A percentile compares a stretch with the other conserved stretches of the same genome.
Conservation (phyloP, 2,113 vertebrate genomes). For the Regulus satrapa region DNA sequence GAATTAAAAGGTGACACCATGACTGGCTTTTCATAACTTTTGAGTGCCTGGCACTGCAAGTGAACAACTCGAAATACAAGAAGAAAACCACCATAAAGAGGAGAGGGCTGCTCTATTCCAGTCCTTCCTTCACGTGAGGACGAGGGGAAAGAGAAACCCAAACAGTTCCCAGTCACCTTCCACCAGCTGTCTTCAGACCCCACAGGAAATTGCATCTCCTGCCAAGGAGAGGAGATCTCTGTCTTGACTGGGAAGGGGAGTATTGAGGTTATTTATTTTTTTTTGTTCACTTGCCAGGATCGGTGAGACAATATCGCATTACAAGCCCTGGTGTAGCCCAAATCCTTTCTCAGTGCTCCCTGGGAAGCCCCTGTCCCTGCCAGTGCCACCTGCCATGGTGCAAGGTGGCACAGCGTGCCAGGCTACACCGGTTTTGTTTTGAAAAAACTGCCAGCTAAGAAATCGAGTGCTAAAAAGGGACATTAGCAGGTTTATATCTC, state of each 20-base stretch:
- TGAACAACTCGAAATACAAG: neutral
- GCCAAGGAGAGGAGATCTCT: neutral
- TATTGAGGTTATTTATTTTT: neutral
- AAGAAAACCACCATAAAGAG: rapidly evolving
- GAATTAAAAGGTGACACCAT: neutral
- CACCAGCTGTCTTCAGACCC: neutral
- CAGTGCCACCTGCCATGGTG: neutral
- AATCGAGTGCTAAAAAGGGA: neutral
- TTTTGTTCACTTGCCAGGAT: neutral
- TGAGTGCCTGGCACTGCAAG: neutral
- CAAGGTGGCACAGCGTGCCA: neutral
- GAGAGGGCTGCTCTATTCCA: neutral
- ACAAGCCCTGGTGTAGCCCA: neutral
- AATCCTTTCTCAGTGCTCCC: neutral
- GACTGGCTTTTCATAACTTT: neutral
- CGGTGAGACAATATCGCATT: neutral
- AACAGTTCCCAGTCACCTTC: neutral
- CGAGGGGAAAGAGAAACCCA: neutral
- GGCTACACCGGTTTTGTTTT: neutral
- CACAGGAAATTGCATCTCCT: neutral
- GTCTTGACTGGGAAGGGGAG: neutral
- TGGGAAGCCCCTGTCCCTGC: neutral
- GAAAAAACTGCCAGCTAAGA: neutral
- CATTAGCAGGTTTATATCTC: neutral
- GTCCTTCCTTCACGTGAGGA: neutral